Percentiles rank a stretch among this genome's conserved stretches.
These are phyloP conservation scores for Macroramphosus scolopax DNA, from an alignment of 2,797 vertebrate genomes.

Conservation along the genomic window DNA sequence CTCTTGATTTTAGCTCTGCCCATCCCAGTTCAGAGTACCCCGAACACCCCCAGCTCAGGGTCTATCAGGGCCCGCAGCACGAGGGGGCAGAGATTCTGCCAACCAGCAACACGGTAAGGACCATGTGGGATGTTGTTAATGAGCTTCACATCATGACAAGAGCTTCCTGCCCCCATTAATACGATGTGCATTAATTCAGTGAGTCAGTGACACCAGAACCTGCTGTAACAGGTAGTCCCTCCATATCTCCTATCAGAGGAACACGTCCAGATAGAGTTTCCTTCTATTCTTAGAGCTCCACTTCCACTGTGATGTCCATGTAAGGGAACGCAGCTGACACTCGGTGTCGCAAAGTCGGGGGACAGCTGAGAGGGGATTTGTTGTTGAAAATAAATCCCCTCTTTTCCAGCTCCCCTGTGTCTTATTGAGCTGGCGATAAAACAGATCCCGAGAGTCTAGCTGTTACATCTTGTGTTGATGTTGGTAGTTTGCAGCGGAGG, in stretches of 20 bases:
- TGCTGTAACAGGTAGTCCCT: constrained; percentile 35
- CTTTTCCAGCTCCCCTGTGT: constrained; percentile 26
- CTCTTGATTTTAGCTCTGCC: constrained; percentile 76
- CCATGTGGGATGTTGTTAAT: no score
- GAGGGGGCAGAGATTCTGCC: constrained; percentile 71
- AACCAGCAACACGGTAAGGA: constrained; percentile 72
- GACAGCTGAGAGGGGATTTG: constrained; percentile 50
- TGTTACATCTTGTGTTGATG: constrained; percentile 25
- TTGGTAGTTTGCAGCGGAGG: background rate
- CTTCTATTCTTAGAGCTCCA: constrained; percentile 67
- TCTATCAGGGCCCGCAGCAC: constrained; percentile 78
- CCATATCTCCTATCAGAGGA: constrained; percentile 38
- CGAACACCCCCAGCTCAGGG: constrained; percentile 78
- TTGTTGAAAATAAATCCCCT: constrained; percentile 61
- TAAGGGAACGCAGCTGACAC: constrained; percentile 64
- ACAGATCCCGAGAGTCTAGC: no score
- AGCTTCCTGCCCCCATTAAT: constrained; percentile 6
- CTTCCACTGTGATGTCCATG: constrained; percentile 59
- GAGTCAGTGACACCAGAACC: constrained; percentile 26
- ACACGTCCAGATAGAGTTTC: constrained; percentile 54
- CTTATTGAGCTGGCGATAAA: constrained; percentile 44
- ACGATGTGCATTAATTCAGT: constrained; percentile 21
- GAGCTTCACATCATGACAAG: no score
- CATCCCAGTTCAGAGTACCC: constrained; percentile 73
- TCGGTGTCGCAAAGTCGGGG: constrained; percentile 2